Conservation (phyloP, 1,140 invertebrate genomes). For the Brachionus plicatilis region DNA sequence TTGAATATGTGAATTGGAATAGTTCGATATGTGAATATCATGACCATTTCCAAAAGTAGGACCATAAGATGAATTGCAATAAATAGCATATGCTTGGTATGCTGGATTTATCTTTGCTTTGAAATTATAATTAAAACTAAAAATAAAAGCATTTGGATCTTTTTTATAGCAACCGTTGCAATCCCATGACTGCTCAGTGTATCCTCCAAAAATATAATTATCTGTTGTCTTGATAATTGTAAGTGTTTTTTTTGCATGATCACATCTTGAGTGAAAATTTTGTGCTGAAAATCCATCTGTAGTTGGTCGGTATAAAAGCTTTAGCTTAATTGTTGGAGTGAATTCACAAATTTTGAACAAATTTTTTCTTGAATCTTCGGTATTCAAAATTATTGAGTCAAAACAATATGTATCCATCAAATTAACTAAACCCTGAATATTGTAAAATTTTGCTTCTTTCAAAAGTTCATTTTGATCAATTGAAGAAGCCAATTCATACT, state of each 20-base stretch:
- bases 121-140: not conserved
- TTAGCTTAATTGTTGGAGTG: not conserved
- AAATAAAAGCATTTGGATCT: not conserved
- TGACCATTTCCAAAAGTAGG: not conserved
- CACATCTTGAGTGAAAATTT: not conserved
- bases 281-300: not conserved
- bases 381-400: not conserved
- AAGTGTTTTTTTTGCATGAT: not conserved
- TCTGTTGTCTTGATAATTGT: not conserved
- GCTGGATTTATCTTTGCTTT: not conserved
- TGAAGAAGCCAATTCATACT: not conserved
- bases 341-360: not conserved
- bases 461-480: not conserved
- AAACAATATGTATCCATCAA: not conserved
- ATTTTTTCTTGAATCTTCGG: not conserved
- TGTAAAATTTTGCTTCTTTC: slow-evolving; percentile 22
- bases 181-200: not conserved
- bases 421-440: not conserved
- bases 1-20: not conserved
- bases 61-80: not conserved
- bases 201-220: slow-evolving; percentile 9
- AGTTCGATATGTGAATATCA: not conserved
- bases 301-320: not conserved
- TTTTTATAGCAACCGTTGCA: not conserved
- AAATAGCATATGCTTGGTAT: not conserved